Percentiles rank a stretch among this genome's conserved stretches.
Evolutionary conservation across 2,113 vertebrate species (phyloP).

Genomic region (Prietella phreatophila): DNA sequence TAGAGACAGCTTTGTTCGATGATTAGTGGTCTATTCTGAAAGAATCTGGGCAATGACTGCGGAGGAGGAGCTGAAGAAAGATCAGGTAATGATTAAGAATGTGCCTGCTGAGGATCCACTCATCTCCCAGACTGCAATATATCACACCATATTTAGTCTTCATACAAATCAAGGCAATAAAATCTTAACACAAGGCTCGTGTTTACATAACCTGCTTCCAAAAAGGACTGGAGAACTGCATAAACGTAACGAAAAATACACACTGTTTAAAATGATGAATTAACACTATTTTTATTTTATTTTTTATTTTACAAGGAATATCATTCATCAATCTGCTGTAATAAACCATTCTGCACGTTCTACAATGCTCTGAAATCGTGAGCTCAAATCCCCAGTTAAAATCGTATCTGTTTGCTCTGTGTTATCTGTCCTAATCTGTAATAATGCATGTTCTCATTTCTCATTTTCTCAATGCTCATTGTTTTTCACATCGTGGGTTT

Average conservation of each 20-base stretch:
- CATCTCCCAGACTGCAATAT: conserved; percentile 21
- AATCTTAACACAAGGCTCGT: not conserved
- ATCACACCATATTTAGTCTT: conserved; percentile 25
- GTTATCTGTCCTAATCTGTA: too few relatives aligned
- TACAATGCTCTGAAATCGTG: not conserved
- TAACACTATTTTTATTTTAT: not conserved
- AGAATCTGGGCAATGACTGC: conserved; percentile 57
- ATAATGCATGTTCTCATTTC: too few relatives aligned
- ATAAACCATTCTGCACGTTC: conserved; percentile 10
- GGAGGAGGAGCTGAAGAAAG: conserved; percentile 45
- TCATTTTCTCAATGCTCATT: too few relatives aligned
- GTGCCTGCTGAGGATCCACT: conserved; percentile 25
- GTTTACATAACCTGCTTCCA: not conserved
- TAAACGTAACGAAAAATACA: not conserved
- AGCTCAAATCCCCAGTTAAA: too few relatives aligned
- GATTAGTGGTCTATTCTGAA: conserved; percentile 60
- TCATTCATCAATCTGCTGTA: not conserved
- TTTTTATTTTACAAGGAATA: not conserved
- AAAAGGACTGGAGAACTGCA: not conserved
- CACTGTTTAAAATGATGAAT: not conserved
- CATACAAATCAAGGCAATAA: conserved; percentile 11
- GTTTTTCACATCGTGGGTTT: too few relatives aligned
- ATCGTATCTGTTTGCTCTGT: too few relatives aligned
- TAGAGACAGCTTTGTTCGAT: conserved; percentile 67
- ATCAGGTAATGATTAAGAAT: conserved; percentile 49